Evolutionary conservation across 2,888 invertebrate species (phyloP).

Genomic region (Acleris emargana): DNA sequence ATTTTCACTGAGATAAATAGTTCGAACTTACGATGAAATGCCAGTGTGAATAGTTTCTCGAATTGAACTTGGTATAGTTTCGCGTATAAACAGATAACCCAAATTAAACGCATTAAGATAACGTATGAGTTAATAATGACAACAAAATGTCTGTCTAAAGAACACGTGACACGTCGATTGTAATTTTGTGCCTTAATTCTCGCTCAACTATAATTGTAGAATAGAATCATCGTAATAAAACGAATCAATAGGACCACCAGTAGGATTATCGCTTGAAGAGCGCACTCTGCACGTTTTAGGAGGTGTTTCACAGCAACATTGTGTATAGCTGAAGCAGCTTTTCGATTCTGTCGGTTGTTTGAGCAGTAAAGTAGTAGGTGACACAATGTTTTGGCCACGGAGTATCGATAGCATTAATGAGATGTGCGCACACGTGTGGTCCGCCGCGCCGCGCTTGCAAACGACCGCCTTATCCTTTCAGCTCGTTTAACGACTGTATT

Average conservation of each 20-base stretch:
- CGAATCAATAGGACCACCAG: constrained; percentile 34
- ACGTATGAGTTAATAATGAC: not conserved
- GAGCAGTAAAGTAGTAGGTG: constrained; percentile 67
- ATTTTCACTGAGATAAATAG: too few species aligned
- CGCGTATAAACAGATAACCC: too few species aligned
- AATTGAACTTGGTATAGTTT: too few species aligned
- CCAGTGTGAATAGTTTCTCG: too few species aligned
- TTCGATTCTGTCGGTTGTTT: constrained; percentile 56
- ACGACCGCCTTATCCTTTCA: constrained; percentile 62
- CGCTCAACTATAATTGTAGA: constrained; percentile 5
- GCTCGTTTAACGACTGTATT: constrained; percentile 62
- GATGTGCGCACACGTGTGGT: constrained; percentile 80
- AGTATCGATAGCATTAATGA: constrained; percentile 81
- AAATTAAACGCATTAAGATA: not conserved
- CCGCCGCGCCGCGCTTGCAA: constrained; percentile 65
- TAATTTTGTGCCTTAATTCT: too few species aligned
- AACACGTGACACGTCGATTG: too few species aligned
- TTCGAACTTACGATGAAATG: too few species aligned
- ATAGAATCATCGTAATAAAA: constrained; percentile 31
- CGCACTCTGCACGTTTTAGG: constrained; percentile 22
- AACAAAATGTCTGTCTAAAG: too few species aligned
- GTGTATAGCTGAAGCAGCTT: constrained; percentile 48
- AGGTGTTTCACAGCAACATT: constrained; percentile 35
- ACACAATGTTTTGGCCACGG: constrained; percentile 74
- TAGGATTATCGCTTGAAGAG: constrained; percentile 4